Evolutionary conservation across 2,113 vertebrate genomes (phyloP).

Genomic region (Oncorhynchus keta): DNA sequence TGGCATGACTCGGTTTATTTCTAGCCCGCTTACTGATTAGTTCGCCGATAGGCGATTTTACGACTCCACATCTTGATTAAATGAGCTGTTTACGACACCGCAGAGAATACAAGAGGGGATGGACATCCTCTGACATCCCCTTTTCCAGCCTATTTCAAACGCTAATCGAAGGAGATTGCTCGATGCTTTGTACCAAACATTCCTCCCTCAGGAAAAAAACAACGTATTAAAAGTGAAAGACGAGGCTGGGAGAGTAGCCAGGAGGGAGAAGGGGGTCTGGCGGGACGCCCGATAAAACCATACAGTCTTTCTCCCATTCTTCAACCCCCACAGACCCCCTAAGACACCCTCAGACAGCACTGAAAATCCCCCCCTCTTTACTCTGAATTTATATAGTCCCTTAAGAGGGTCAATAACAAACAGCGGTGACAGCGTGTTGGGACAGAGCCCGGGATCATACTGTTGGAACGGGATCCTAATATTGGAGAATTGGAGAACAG

Average conservation of each 20-base stretch:
- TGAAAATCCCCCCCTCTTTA: neutral
- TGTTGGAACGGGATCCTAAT: neutral
- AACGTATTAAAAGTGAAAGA: neutral
- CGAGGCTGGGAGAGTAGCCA: neutral
- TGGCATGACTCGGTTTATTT: too few species aligned
- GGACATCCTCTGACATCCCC: too few species aligned
- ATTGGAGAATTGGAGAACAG: neutral
- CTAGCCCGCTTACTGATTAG: too few species aligned
- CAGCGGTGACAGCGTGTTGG: neutral
- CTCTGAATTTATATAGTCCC: neutral
- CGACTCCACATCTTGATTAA: too few species aligned
- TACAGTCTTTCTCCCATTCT: neutral
- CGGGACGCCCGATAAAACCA: neutral
- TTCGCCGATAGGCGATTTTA: too few species aligned
- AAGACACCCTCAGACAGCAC: neutral
- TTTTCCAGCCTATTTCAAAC: neutral
- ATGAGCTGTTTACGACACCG: too few species aligned
- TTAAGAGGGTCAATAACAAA: slow-evolving; percentile 5
- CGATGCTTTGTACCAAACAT: neutral
- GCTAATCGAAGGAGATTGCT: slow-evolving; percentile 2
- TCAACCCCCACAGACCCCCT: neutral
- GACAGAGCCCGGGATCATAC: neutral
- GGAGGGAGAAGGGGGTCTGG: neutral
- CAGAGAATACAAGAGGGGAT: too few species aligned
- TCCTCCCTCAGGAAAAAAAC: neutral